A percentile compares a stretch with the other conserved stretches of the same genome.
These are phyloP conservation scores for Adelges cooleyi DNA, from an alignment of 1,140 invertebrate species.

Conservation along the genomic window DNA sequence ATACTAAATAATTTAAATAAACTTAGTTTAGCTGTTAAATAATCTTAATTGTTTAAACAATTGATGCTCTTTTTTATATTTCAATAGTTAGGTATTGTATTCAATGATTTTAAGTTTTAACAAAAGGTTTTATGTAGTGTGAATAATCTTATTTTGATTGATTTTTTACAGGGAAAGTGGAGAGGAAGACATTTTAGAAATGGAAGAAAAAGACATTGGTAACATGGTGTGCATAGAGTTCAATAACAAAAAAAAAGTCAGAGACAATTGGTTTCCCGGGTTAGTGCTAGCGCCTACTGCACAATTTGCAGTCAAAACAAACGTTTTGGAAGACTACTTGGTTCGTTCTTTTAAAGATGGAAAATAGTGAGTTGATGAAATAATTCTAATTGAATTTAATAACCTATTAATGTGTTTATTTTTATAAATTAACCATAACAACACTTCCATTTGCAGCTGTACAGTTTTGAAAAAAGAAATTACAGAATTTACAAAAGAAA, in stretches of 20 bases:
- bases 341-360: conserved; percentile 91
- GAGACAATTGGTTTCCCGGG: conserved; percentile 82
- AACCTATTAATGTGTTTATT: too few species aligned
- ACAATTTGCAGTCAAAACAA: conserved; percentile 73
- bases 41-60: too few species aligned
- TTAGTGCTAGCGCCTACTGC: conserved; percentile 83
- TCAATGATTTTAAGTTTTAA: too few species aligned
- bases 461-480: conserved; percentile 89
- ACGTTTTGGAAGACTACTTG: conserved; percentile 78
- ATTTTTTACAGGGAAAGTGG: conserved; percentile 49
- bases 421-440: too few species aligned
- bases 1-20: too few species aligned
- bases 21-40: too few species aligned
- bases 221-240: conserved; percentile 73
- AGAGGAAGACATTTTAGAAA: conserved; percentile 48
- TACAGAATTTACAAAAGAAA: conserved; percentile 73
- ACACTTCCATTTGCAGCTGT: too few species aligned
- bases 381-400: background rate
- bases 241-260: conserved; percentile 61
- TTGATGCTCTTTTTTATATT: too few species aligned
- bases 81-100: too few species aligned
- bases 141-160: too few species aligned
- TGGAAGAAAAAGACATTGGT: conserved; percentile 55
- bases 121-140: too few species aligned
- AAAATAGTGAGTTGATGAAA: conserved; percentile 50